Evolutionary conservation across 2,888 invertebrate species (phyloP).

Genomic region (Lordiphosa andalusiaca): DNA sequence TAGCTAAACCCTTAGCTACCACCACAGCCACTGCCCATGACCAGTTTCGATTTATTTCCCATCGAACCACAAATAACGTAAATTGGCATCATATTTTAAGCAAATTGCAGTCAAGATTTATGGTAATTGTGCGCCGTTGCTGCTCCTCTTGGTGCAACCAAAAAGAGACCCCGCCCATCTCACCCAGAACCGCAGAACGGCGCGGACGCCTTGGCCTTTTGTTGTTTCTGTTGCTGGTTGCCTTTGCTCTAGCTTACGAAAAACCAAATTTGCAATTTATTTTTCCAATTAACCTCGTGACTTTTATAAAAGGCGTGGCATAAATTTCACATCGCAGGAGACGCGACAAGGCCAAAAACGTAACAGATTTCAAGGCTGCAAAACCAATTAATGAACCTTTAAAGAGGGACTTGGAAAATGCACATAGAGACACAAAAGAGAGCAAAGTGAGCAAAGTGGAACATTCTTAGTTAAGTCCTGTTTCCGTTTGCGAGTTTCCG

Average conservation of each 20-base stretch:
- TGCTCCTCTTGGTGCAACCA: conserved; percentile 13
- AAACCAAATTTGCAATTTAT: conserved; percentile 74
- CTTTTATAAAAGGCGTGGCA: conserved; percentile 70
- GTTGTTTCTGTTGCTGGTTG: conserved; percentile 41
- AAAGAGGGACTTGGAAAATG: no score
- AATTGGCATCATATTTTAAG: conserved; percentile 76
- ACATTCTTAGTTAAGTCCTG: no score
- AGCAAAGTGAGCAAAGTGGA: no score
- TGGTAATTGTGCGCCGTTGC: conserved; percentile 72
- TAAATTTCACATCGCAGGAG: conserved; percentile 56
- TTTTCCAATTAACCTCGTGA: conserved; percentile 76
- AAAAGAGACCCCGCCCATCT: neutral
- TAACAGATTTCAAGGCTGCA: neutral
- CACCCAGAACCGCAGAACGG: conserved; percentile 20
- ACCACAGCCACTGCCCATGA: conserved; percentile 27
- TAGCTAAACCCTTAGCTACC: neutral
- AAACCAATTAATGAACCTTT: neutral
- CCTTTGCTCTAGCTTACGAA: conserved; percentile 8
- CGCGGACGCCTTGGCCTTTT: conserved; percentile 17
- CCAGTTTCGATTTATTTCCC: conserved; percentile 71
- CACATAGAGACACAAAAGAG: no score
- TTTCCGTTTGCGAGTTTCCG: no score
- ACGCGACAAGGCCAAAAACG: neutral
- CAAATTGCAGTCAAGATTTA: conserved; percentile 75
- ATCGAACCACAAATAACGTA: conserved; percentile 76